Percentiles rank a stretch among this genome's conserved stretches.
These are phyloP conservation scores for Tethya wilhelma DNA, from an alignment of 37 sponge, comb jelly and placozoan genomes.

Conservation along the genomic window DNA sequence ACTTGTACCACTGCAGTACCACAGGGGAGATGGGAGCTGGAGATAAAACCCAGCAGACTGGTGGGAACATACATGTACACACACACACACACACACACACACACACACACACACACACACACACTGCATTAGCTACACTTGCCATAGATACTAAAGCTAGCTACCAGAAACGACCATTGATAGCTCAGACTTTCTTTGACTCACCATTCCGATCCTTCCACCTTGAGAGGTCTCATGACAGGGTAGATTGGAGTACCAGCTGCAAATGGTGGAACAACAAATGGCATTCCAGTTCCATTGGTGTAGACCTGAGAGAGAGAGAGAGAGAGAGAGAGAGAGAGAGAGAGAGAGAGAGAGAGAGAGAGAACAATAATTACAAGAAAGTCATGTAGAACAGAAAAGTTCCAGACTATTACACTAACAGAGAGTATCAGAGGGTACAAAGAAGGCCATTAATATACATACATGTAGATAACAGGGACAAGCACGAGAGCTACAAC, in stretches of 20 bases:
- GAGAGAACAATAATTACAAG: background rate
- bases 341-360: conserved; percentile 44
- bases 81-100: too few species aligned
- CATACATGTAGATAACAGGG: too few species aligned
- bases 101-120: too few species aligned
- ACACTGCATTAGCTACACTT: too few species aligned
- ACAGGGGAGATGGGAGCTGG: too few species aligned
- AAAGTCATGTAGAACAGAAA: background rate
- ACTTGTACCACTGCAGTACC: too few species aligned
- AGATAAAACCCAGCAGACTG: too few species aligned
- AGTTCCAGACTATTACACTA: too few species aligned
- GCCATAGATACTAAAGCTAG: background rate
- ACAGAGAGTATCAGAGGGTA: too few species aligned
- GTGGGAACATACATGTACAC: too few species aligned
- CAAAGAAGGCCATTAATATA: too few species aligned
- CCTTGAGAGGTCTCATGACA: conserved; percentile 54
- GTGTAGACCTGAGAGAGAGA: conserved; percentile 60
- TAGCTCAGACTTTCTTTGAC: background rate
- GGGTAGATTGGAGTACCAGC: conserved; percentile 56
- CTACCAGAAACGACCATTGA: background rate
- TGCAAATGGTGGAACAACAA: conserved; percentile 67
- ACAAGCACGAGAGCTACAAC: too few species aligned
- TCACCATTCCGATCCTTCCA: conserved; percentile 63
- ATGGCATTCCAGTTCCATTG: conserved; percentile 39
- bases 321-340: conserved; percentile 25